A percentile compares a stretch with the other conserved stretches of the same genome.
Evolutionary conservation across 2,888 invertebrate genomes (phyloP).

Genomic region (Ormyrus nitidulus): DNA sequence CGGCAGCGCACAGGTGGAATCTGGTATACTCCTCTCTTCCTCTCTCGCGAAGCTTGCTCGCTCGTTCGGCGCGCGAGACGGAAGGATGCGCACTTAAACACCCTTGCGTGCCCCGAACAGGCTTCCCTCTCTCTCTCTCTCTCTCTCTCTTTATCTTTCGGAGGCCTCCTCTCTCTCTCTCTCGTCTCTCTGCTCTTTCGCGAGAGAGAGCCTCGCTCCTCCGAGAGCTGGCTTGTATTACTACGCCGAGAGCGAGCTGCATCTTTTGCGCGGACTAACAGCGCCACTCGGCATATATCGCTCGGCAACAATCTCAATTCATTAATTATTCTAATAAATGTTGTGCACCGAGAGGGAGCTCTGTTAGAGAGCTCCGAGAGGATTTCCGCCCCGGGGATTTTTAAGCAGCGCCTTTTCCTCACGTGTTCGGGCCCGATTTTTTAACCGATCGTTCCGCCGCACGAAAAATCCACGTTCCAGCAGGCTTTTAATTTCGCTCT

Average conservation of each 20-base stretch:
- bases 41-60: conserved; percentile 38
- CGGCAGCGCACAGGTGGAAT: conserved; percentile 73
- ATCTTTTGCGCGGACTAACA: conserved; percentile 37
- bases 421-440: background rate
- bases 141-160: background rate
- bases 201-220: background rate
- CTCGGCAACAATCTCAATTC: conserved; percentile 53
- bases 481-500: background rate
- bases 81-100: conserved; percentile 69
- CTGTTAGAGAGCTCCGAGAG: background rate
- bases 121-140: conserved; percentile 18
- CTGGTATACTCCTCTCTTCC: conserved; percentile 63
- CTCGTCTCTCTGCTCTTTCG: background rate
- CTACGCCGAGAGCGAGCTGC: background rate
- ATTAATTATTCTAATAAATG: conserved; percentile 59
- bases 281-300: conserved; percentile 44
- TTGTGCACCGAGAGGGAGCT: conserved; percentile 9
- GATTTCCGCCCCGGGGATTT: background rate
- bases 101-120: conserved; percentile 66
- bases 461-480: background rate
- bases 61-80: conserved; percentile 53
- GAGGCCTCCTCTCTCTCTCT: conserved; percentile 1
- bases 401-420: background rate
- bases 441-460: background rate
- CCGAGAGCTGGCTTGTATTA: conserved; percentile 22